Base-by-base conservation (phyloP, 2,113 vertebrate species). In the Kobus ellipsiprymnus region DNA sequence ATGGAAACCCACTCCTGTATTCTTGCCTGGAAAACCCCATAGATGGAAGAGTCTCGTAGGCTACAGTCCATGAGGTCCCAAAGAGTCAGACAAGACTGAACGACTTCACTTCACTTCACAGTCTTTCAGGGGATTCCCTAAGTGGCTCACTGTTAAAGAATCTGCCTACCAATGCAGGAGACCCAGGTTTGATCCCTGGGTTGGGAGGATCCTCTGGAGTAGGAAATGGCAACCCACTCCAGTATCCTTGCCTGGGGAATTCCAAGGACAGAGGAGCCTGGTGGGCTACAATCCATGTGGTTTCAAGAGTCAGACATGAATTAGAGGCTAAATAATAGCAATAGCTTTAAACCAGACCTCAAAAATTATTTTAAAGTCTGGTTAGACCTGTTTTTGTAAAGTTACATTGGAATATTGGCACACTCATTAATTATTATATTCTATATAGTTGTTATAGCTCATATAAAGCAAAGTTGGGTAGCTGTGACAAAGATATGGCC, bases 381-480 rank as follows among this genome's bases (percentile, higher is more conserved):
- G 1, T 80, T 52, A 21, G 1, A 64, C 0, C 1, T 30, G 7
- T 30, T 54, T 74, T 85, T 57, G 33, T 74, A 55, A 86, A 12
- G 1, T 88, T 95, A 40, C 4, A 6, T 40, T 81, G 29, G 15
- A 81, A 77, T 17, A 81, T 5, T 77, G 25, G 0, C 52, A 46
- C 27, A 7, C 4, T 3, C n/a, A 48, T 27, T 83, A 4, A 57
- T 30, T 57, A 77, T 23, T 80, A 17, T 46, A 29, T 23, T 30
- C 0, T 1, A 10, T 25, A 27, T 36, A 13, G 0, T 2, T 48
- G 8, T 4, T 40, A 52, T 85, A 16, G 25, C 14, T 59, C 54
- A 48, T 81, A 30, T 17, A 60, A 21, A 48, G 19, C 14, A 90
- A 50, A 78, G 4, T 6, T 44, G 7, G 29, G 23, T 29, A 89